Evolutionary conservation across 1,140 invertebrate genomes (phyloP), one percentile per base, ranked within the genome.

Genomic region (Lepidotrigona ventralis): DNA sequence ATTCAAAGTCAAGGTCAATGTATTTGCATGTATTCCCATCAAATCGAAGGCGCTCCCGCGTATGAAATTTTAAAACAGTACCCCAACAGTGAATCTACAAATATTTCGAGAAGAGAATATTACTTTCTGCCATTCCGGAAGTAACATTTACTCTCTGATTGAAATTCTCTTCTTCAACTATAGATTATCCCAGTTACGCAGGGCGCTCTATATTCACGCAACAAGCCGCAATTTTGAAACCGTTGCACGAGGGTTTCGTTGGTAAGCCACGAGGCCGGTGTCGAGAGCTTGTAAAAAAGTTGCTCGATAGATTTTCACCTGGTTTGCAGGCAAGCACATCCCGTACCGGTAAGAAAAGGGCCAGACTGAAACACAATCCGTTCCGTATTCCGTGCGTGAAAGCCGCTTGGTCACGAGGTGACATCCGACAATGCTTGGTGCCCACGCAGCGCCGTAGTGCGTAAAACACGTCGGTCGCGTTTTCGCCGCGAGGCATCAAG

Each of bases 381-480:
- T 90, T 91, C 85, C 87, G 83, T 89, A 88, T 87, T 85, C 86
- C 73, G 83, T 87, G 91, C 88, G 88, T 90, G 87, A 91, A 90
- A 92, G 90, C 88, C 88, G 91, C 86, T 91, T 91, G 89, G 89
- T 87, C 89, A 83, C 85, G 85, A 88, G 90, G 78, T 91, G 90
- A 89, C 88, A 88, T 86, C 85, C 85, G 86, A 91, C 89, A 92
- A 92, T 90, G 87, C 81, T 87, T 56, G 89, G 39, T 89, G 88
- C 90, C 89, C 88, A 89, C 90, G 90, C 88, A 88, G 84, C 81
- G 79, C 83, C 77, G 82, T 81, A 81, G 83, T 81, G 90, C 87
- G 84, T 90, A 88, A 90, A 90, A 90, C 77, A 84, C 79, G 76
- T 85, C 72, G 68, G 58, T 85, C 46, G 69, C 60, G 39, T 83